Conservation (phyloP, 2,113 vertebrate genomes). For the Oreochromis niloticus region DNA sequence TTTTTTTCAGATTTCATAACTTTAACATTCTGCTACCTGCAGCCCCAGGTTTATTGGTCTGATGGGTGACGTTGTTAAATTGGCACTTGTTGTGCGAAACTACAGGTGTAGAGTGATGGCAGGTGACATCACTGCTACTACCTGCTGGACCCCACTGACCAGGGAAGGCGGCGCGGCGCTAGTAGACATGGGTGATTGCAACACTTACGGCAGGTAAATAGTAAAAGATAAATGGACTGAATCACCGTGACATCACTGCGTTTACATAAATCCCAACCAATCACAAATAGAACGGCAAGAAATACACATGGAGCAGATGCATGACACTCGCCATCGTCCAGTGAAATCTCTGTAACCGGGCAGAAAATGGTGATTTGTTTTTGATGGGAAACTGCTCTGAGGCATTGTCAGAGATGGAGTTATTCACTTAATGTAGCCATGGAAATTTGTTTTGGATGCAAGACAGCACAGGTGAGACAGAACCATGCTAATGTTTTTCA, state of each 20-base stretch:
- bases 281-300: neutral
- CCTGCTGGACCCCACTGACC: neutral
- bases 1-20: neutral
- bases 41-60: neutral
- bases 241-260: neutral
- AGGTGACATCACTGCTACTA: neutral
- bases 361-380: neutral
- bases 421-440: neutral
- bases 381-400: neutral
- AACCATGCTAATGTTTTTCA: too few relatives aligned
- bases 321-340: neutral
- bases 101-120: neutral
- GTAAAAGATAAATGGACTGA: neutral
- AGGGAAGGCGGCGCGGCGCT: neutral
- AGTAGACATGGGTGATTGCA: neutral
- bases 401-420: neutral
- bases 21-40: neutral
- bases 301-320: neutral
- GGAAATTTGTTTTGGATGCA: neutral
- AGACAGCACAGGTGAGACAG: neutral
- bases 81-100: neutral
- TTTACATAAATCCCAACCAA: neutral
- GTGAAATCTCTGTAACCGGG: neutral
- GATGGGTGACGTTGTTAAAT: neutral
- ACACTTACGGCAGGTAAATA: neutral